Conservation (phyloP, 1,140 invertebrate genomes). For the Plectrocnemia conspersa region DNA sequence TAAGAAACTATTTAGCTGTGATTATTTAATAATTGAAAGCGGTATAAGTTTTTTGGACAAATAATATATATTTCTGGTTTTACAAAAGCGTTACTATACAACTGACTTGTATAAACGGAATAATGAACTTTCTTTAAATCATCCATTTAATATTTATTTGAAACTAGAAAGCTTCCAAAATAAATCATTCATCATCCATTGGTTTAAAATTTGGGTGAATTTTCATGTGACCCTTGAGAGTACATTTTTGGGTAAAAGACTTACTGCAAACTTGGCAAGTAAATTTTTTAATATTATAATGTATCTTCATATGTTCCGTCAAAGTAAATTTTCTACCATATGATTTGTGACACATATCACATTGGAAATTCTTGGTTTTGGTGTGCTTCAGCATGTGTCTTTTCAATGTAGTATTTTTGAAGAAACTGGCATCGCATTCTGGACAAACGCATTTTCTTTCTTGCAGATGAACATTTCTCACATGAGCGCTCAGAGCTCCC, state of each 20-base stretch:
- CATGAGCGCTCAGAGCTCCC: conserved; percentile 38
- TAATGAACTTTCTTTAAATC: no score
- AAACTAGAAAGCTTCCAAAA: no score
- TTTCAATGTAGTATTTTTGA: conserved; percentile 39
- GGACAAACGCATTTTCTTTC: conserved; percentile 41
- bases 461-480: conserved; percentile 42
- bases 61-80: no score
- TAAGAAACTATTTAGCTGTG: no score
- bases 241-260: conserved; percentile 45
- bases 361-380: conserved; percentile 50
- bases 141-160: no score
- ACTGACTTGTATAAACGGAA: no score
- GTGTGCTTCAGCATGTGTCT: conserved; percentile 52
- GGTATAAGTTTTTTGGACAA: no score
- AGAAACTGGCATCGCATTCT: conserved; percentile 43
- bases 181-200: no score
- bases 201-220: no score
- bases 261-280: conserved; percentile 43
- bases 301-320: conserved; percentile 76
- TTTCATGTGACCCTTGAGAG: conserved; percentile 42
- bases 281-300: conserved; percentile 52
- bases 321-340: conserved; percentile 43
- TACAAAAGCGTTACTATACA: no score
- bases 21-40: no score
- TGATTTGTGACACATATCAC: conserved; percentile 49